These are phyloP conservation scores for Poeciliopsis turneri DNA, from an alignment of 2,797 vertebrate species.

Conservation along the genomic window DNA sequence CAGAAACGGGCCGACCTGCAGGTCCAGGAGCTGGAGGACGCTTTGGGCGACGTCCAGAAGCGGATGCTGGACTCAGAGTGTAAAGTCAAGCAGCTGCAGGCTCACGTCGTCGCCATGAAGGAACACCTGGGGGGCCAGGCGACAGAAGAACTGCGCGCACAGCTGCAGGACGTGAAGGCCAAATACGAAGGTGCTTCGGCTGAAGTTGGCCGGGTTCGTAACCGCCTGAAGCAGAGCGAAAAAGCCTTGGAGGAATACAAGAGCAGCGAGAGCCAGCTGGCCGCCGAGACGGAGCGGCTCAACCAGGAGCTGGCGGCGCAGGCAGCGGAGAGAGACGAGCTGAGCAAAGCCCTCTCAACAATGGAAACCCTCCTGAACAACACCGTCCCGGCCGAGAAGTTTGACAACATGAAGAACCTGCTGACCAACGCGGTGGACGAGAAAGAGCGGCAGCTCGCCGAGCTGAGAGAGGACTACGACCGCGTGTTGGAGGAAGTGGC, in stretches of 20 bases:
- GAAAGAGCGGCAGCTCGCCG: slow-evolving; percentile 85
- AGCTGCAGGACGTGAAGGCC: slow-evolving; percentile 88
- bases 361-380: slow-evolving; percentile 81
- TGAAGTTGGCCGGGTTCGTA: slow-evolving; percentile 91
- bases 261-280: slow-evolving; percentile 85
- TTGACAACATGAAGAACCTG: slow-evolving; percentile 91
- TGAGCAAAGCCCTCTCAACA: slow-evolving; percentile 68
- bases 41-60: slow-evolving; percentile 94
- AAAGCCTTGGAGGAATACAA: slow-evolving; percentile 89
- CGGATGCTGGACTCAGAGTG: slow-evolving; percentile 97
- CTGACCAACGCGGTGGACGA: slow-evolving; percentile 86
- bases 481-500: slow-evolving; percentile 83
- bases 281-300: slow-evolving; percentile 84
- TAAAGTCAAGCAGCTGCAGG: slow-evolving; percentile 97
- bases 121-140: slow-evolving; percentile 86
- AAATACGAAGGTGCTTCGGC: slow-evolving; percentile 94
- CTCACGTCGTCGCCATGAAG: slow-evolving; percentile 93
- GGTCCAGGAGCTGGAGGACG: slow-evolving; percentile 92
- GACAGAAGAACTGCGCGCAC: slow-evolving; percentile 87
- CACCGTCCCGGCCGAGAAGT: slow-evolving; percentile 84
- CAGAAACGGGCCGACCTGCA: slow-evolving; percentile 91
- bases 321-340: slow-evolving; percentile 79
- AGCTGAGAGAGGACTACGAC: slow-evolving; percentile 85
- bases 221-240: slow-evolving; percentile 92
- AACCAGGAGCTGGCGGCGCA: slow-evolving; percentile 81